Evolutionary conservation across 2,888 invertebrate genomes (phyloP).

Genomic region (Diarsia dahlii): DNA sequence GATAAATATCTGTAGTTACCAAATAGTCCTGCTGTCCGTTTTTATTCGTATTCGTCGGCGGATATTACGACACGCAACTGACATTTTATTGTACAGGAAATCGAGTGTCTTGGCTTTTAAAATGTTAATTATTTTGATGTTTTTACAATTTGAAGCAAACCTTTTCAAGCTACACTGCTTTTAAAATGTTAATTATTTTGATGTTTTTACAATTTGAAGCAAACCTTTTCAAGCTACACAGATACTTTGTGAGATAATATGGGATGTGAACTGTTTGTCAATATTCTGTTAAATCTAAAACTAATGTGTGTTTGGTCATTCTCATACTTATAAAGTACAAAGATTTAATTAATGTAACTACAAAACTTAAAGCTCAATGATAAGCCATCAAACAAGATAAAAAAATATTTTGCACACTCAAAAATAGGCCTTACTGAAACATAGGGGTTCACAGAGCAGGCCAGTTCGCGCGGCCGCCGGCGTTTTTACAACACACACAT

Average conservation of each 20-base stretch:
- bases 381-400: constrained; percentile 1
- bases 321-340: constrained; percentile 7
- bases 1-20: constrained; percentile 63
- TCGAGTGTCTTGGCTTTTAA: constrained; percentile 65
- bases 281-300: neutral
- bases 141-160: constrained; percentile 35
- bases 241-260: constrained; percentile 13
- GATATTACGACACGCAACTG: constrained; percentile 73
- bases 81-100: constrained; percentile 76
- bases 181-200: constrained; percentile 60
- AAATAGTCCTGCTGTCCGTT: constrained; percentile 62
- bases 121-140: constrained; percentile 59
- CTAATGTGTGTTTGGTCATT: neutral
- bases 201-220: constrained; percentile 47
- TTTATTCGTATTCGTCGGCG: constrained; percentile 68
- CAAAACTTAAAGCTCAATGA: constrained; percentile 14
- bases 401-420: neutral
- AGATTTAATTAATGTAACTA: neutral
- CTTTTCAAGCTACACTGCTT: constrained; percentile 42
- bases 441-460: constrained; percentile 46
- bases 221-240: constrained; percentile 2
- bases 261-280: constrained; percentile 25
- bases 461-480: constrained; percentile 52
- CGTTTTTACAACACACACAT: constrained; percentile 69
- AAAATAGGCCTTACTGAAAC: constrained; percentile 23